Percentiles rank a stretch among this genome's conserved stretches.
Evolutionary conservation across 2,888 invertebrate species (phyloP).

Genomic region (Xylota segnis): DNA sequence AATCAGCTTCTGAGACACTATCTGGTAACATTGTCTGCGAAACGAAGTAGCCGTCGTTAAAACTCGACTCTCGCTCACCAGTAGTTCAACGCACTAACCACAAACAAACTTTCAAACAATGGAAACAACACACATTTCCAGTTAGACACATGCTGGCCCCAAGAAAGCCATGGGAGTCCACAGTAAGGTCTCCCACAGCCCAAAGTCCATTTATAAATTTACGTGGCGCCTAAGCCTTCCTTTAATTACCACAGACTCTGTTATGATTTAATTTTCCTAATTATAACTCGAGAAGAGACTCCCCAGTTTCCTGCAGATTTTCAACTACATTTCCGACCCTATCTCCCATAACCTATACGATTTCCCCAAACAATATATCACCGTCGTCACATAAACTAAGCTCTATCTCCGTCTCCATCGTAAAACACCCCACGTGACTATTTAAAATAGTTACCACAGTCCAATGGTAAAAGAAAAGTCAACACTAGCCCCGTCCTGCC

Average conservation of each 20-base stretch:
- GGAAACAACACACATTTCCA: not conserved
- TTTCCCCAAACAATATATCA: conserved; percentile 49
- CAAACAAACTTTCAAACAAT: too few relatives aligned
- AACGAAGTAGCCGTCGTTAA: too few relatives aligned
- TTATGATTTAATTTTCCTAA: conserved; percentile 40
- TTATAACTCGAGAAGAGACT: conserved; percentile 4
- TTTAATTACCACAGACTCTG: conserved; percentile 25
- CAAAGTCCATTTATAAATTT: conserved; percentile 13
- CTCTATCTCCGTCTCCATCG: conserved; percentile 16
- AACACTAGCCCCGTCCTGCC: conserved; percentile 16
- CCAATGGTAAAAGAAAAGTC: conserved; percentile 11
- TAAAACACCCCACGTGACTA: conserved; percentile 50
- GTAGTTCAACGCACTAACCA: too few relatives aligned
- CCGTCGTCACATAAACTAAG: conserved; percentile 27
- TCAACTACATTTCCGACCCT: not conserved
- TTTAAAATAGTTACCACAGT: conserved; percentile 30
- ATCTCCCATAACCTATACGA: not conserved
- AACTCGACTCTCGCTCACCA: too few relatives aligned
- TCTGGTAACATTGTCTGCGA: too few relatives aligned
- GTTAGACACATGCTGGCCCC: not conserved
- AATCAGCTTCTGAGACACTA: too few relatives aligned
- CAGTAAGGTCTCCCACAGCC: not conserved
- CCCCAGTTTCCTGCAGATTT: conserved; percentile 31
- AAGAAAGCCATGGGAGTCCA: not conserved
- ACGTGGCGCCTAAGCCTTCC: conserved; percentile 38